phyloP scores from a whole-genome alignment of 2,113 vertebrate genomes.

The Aix galericulata region DNA sequence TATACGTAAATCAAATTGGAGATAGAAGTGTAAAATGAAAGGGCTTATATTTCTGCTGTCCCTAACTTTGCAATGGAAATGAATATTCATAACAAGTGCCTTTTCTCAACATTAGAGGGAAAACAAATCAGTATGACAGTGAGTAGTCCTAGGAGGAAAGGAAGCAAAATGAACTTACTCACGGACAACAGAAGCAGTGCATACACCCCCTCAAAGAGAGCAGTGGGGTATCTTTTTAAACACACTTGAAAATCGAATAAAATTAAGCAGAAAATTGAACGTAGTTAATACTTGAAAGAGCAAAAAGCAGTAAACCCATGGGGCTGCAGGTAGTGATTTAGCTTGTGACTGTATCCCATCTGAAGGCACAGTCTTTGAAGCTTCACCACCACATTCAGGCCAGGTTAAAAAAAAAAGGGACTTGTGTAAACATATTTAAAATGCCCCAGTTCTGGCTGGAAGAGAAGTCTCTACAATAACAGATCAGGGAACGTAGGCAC shows the following conservation, averaged over 20 bases:
- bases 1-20: neutral
- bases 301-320: neutral
- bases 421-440: neutral
- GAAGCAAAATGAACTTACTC: neutral
- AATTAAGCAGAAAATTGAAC: constrained; percentile 36
- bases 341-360: neutral
- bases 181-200: neutral
- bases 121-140: neutral
- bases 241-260: neutral
- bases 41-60: neutral
- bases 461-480: neutral
- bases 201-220: neutral
- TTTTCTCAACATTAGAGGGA: neutral
- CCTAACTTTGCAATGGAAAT: neutral
- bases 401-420: neutral
- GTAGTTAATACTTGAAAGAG: neutral
- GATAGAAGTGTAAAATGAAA: neutral
- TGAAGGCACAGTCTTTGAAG: neutral
- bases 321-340: neutral
- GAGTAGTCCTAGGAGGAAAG: neutral
- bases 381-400: neutral
- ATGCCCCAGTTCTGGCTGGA: neutral
- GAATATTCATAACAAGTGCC: neutral
- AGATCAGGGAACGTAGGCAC: neutral
- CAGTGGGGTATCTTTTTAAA: neutral